Evolutionary conservation across 2,888 invertebrate species (phyloP).

Genomic region (Sericinus montela): DNA sequence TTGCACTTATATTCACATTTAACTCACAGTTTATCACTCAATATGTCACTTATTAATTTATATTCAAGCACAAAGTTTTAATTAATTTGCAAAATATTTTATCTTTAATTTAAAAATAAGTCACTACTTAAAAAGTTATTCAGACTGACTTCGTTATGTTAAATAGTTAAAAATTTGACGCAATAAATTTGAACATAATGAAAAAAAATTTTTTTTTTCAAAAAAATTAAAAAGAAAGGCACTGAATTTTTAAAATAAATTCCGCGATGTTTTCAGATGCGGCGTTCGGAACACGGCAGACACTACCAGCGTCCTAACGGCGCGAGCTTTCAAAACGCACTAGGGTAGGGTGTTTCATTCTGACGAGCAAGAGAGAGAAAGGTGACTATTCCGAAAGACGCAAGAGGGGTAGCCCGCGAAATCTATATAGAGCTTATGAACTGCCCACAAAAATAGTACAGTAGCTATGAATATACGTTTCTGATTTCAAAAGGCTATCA

Average conservation of each 20-base stretch:
- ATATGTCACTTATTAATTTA: not conserved
- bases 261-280: constrained; percentile 30
- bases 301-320: constrained; percentile 29
- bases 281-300: constrained; percentile 3
- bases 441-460: constrained; percentile 20
- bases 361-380: constrained; percentile 40
- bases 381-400: constrained; percentile 26
- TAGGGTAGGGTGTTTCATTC: constrained; percentile 46
- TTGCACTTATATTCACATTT: not conserved
- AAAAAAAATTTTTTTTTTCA: not conserved
- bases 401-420: constrained; percentile 41
- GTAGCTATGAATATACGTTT: constrained; percentile 17
- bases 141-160: too few species aligned
- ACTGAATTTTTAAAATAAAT: constrained; percentile 27
- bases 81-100: not conserved
- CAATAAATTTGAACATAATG: not conserved
- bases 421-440: constrained; percentile 51
- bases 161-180: not conserved
- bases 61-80: not conserved
- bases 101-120: not conserved
- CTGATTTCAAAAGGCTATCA: constrained; percentile 15
- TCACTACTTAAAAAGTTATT: not conserved
- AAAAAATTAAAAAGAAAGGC: not conserved
- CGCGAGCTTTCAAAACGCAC: constrained; percentile 44
- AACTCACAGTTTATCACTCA: not conserved